These are phyloP conservation scores for Nothoprocta pentlandii DNA, from an alignment of 2,113 vertebrate genomes.

Conservation along the genomic window DNA sequence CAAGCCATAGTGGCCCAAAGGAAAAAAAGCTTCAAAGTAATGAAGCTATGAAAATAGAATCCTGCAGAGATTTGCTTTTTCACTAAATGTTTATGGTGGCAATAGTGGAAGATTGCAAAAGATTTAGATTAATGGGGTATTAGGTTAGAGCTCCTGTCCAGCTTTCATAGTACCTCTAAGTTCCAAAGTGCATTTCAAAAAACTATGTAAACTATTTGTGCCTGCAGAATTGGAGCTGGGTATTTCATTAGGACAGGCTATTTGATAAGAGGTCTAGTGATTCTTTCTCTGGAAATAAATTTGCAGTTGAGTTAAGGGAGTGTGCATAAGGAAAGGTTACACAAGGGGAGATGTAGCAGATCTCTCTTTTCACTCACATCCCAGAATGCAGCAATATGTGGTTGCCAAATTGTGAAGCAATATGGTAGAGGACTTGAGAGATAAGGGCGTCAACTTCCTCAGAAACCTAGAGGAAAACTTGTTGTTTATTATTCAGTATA, in stretches of 20 bases:
- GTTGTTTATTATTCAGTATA: neutral
- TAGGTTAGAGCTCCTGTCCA: constrained; percentile 40
- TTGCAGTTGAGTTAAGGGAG: neutral
- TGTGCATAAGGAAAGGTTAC: neutral
- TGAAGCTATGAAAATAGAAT: constrained; percentile 28
- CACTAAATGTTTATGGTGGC: constrained; percentile 8
- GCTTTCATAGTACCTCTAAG: neutral
- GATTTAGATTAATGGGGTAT: constrained; percentile 49
- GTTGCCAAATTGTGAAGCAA: neutral
- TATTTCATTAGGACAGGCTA: neutral
- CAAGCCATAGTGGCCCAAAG: neutral
- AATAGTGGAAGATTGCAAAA: constrained; percentile 26
- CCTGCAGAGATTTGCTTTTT: constrained; percentile 30
- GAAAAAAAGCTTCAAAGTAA: neutral
- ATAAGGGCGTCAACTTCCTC: neutral
- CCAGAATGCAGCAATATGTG: neutral
- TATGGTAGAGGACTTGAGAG: neutral
- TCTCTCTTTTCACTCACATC: neutral
- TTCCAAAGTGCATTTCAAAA: constrained; percentile 19
- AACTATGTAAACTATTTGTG: neutral
- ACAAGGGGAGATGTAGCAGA: neutral
- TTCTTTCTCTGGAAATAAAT: constrained; percentile 22
- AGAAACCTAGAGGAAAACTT: neutral
- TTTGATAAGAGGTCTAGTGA: neutral
- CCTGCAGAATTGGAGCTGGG: neutral